Base-by-base conservation (phyloP, 2,888 invertebrate genomes). In the Nomada goodeniana region DNA sequence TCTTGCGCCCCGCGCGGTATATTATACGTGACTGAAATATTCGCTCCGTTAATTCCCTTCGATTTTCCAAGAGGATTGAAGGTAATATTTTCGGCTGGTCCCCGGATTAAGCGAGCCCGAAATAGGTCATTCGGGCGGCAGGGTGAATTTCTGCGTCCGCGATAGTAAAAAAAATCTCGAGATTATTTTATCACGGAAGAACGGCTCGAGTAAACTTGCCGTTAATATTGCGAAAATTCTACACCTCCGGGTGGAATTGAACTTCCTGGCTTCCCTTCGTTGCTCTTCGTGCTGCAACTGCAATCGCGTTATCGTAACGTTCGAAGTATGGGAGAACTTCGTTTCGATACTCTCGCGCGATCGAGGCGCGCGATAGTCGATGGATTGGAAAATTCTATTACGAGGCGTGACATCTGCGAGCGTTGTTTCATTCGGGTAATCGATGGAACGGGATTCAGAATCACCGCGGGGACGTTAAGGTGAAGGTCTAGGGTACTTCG, bases 401-500 rank as follows among this genome's bases (percentile, higher is more conserved):
- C 10, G 1, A 7, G 18, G 20, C 13, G 0, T 15, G n/a, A 11
- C 11, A 52, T 23, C n/a, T 36, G 2, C 13, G 47, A 64, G 20
- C 44, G 23, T 13, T 36, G 80, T 59, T 69, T 52, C 20, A 55
- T 52, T 29, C 23, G 59, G 13, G 44, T 11, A 65, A 70, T 70
- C 76, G 72, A 70, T 67, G 65, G 20, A 44, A 65, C 71, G 42
- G 26, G 72, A 47, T 26, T 63, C 69, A 23, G 55, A 76, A 68
- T 69, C 72, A 60, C 60, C 9, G 71, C 20, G 71, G 68, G 64
- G 42, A 69, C 64, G 70, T 29, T 80, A 76, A 85, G 88, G 88
- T 89, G 85, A 89, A 89, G 89, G 89, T 89, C 89, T 89, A 86
- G 86, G 88, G 80, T 83, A 84, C 84, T 72, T 80, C 63, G 76